These are phyloP conservation scores for Ectemnius lituratus DNA, from an alignment of 2,888 invertebrate species.

Conservation along the genomic window DNA sequence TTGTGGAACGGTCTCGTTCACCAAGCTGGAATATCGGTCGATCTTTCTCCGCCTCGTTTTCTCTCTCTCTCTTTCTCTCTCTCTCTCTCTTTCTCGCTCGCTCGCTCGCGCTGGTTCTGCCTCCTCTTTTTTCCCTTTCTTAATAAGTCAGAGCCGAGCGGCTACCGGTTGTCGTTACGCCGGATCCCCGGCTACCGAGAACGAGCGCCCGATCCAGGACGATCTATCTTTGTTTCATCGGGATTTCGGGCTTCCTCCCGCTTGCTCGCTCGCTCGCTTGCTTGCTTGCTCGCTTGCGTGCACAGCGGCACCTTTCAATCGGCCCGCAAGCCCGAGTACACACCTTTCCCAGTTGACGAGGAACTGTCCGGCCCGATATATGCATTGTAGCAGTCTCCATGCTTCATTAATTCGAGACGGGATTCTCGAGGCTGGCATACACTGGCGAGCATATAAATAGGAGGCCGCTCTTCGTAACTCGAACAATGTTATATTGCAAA, in stretches of 20 bases:
- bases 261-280: slow-evolving; percentile 8
- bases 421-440: too few relatives aligned
- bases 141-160: slow-evolving; percentile 10
- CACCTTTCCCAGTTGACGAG: too few relatives aligned
- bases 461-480: too few relatives aligned
- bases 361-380: too few relatives aligned
- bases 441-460: too few relatives aligned
- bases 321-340: too few relatives aligned
- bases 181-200: slow-evolving; percentile 5
- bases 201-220: slow-evolving; percentile 2
- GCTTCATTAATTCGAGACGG: too few relatives aligned
- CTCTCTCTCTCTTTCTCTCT: not conserved
- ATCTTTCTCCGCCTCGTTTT: not conserved
- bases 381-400: too few relatives aligned
- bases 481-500: too few relatives aligned
- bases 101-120: slow-evolving; percentile 44
- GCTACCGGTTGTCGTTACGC: slow-evolving; percentile 10
- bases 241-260: not conserved
- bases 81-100: slow-evolving; percentile 11
- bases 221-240: slow-evolving; percentile 7
- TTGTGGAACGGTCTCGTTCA: not conserved
- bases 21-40: not conserved
- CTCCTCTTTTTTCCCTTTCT: slow-evolving; percentile 22
- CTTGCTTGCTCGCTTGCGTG: not conserved
- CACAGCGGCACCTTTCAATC: too few relatives aligned